Percentiles rank a stretch among this genome's conserved stretches.
These are phyloP conservation scores for Podotricha telesiphe DNA, from an alignment of 2,888 invertebrate genomes.

Conservation along the genomic window DNA sequence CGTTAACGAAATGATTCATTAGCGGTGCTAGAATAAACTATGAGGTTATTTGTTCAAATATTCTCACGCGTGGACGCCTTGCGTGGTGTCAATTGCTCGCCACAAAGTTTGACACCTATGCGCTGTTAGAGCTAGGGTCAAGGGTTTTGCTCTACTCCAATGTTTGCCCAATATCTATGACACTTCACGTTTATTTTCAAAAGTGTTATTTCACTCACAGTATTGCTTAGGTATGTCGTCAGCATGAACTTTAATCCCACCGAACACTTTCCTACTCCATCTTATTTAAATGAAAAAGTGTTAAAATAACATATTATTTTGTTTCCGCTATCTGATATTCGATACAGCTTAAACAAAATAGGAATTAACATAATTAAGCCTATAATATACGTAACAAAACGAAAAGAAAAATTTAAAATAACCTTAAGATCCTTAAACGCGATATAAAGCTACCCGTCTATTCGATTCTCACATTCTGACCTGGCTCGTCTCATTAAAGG, in stretches of 20 bases:
- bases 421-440: conserved; percentile 60
- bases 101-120: conserved; percentile 74
- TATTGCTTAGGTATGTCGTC: neutral
- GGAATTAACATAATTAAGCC: conserved; percentile 37
- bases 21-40: conserved; percentile 76
- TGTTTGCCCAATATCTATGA: conserved; percentile 69
- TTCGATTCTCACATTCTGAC: conserved; percentile 65
- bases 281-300: neutral
- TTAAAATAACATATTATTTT: neutral
- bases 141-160: conserved; percentile 67
- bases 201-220: conserved; percentile 12
- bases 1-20: conserved; percentile 81
- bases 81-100: conserved; percentile 69
- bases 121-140: conserved; percentile 62
- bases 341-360: conserved; percentile 22
- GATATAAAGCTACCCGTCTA: conserved; percentile 59
- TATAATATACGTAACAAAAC: conserved; percentile 33
- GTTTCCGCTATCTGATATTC: neutral
- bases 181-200: conserved; percentile 3
- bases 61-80: conserved; percentile 75
- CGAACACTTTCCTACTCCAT: neutral
- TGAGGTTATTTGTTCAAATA: conserved; percentile 78
- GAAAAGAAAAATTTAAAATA: conserved; percentile 52
- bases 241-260: neutral
- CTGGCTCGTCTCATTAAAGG: conserved; percentile 70